Evolutionary conservation across 2,113 vertebrate genomes (phyloP), one percentile per base, ranked within the genome.

Genomic region (Nicator chloris): DNA sequence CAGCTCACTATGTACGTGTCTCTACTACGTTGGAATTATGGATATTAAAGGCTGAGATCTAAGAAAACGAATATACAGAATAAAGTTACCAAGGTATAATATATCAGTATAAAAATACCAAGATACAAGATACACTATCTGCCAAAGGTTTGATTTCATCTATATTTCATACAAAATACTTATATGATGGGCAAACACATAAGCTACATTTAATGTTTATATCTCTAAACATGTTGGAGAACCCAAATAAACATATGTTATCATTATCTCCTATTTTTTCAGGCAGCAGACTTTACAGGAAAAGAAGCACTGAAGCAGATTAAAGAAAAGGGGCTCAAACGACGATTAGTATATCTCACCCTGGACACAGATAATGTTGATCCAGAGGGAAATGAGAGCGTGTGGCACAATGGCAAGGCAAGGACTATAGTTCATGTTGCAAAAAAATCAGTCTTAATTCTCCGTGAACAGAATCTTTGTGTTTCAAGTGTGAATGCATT

Each of bases 361-460:
- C 35, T 99, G 95, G 96, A 98, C 76, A 99, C 99, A 2, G 98
- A 99, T 39, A 82, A 99, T 2, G 94, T 99, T 6, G 99, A 99
- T 97, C 99, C 99, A 0, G 99, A 99, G 95, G 99, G 99, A 96
- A 99, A 99, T 73, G 99, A 99, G 96, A 99, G 99, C 18, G 90
- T 99, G 89, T 99, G 99, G 99, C 94, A 98, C 88, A 96, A 98
- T 16, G 98, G 98, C 92, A 98, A 99, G 98, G 99, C 98, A 81
- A 97, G 97, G 31, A 50, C 57, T 44, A 28, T 15, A 95, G 50
- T 35, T 79, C 53, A 47, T 31, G 9, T 14, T 63, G 66, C 30
- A 70, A 79, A 57, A 59, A 81, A 69, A 47, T 54, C 56, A 12
- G 39, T 30, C 15, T 66, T 82, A 60, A 31, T 91, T 65, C 51